Conservation (phyloP, 2,797 vertebrate species). For the Chloroceryle inda region DNA sequence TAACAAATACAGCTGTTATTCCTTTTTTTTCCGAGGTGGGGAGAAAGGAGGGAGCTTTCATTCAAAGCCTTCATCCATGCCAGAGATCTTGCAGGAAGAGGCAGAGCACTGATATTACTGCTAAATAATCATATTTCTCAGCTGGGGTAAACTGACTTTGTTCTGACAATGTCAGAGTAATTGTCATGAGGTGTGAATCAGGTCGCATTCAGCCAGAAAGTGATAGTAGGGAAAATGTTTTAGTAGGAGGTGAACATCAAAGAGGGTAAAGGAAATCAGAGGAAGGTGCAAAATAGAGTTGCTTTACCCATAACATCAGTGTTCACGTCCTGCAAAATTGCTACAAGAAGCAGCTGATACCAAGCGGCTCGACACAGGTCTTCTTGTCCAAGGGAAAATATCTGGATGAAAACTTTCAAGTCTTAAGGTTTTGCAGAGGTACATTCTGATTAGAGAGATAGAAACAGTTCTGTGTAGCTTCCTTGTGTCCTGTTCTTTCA, state of each 20-base stretch:
- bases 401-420: background rate
- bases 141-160: constrained; percentile 31
- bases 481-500: background rate
- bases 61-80: background rate
- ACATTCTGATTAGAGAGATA: background rate
- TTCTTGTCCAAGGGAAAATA: constrained; percentile 26
- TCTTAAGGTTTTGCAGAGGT: background rate
- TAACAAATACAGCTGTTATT: background rate
- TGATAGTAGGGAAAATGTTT: constrained; percentile 32
- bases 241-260: constrained; percentile 41
- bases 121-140: constrained; percentile 41
- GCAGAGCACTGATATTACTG: background rate
- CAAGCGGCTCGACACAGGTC: background rate
- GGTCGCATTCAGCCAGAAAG: constrained; percentile 6
- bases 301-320: constrained; percentile 27
- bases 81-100: background rate
- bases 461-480: background rate
- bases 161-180: constrained; percentile 49
- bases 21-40: background rate
- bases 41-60: background rate
- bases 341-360: constrained; percentile 19
- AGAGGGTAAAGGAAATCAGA: constrained; percentile 38
- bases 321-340: constrained; percentile 63
- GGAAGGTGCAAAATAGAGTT: constrained; percentile 37
- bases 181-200: constrained; percentile 55